These are phyloP conservation scores for Listrodromus nycthemerus DNA, from an alignment of 2,888 invertebrate genomes.

Conservation along the genomic window DNA sequence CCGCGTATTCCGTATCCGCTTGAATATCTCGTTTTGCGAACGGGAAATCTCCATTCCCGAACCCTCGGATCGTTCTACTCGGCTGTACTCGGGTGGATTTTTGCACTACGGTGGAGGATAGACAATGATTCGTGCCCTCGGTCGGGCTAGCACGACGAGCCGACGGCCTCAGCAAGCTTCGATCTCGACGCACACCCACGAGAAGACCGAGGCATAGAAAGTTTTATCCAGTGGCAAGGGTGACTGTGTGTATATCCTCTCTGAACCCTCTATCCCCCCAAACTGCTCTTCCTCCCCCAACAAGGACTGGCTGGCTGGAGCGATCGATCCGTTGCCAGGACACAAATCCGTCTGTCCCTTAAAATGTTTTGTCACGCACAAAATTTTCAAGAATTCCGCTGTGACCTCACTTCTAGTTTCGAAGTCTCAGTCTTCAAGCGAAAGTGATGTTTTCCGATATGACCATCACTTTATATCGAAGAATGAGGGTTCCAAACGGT, in stretches of 20 bases:
- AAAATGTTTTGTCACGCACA: conserved; percentile 40
- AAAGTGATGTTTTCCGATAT: too few species aligned
- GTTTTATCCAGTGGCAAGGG: conserved; percentile 61
- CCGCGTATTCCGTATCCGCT: not conserved
- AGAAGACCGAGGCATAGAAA: conserved; percentile 48
- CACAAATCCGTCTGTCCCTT: conserved; percentile 56
- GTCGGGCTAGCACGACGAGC: not conserved
- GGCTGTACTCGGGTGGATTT: conserved; percentile 5
- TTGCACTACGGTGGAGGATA: not conserved
- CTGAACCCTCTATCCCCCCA: conserved; percentile 29
- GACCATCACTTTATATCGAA: too few species aligned
- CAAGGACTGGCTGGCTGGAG: conserved; percentile 57
- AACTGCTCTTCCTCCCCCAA: conserved; percentile 62
- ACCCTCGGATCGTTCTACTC: conserved; percentile 24
- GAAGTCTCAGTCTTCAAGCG: too few species aligned
- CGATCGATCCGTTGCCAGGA: conserved; percentile 69
- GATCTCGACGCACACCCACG: conserved; percentile 36
- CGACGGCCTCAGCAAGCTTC: conserved; percentile 24
- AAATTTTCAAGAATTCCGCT: not conserved
- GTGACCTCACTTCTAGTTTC: too few species aligned
- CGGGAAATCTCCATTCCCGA: not conserved
- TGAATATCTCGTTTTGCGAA: conserved; percentile 7
- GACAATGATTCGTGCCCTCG: conserved; percentile 24
- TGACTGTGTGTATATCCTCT: conserved; percentile 50
- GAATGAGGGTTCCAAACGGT: too few species aligned